Evolutionary conservation across 2,888 invertebrate species (phyloP).

Genomic region (Acanthoscelides obtectus): DNA sequence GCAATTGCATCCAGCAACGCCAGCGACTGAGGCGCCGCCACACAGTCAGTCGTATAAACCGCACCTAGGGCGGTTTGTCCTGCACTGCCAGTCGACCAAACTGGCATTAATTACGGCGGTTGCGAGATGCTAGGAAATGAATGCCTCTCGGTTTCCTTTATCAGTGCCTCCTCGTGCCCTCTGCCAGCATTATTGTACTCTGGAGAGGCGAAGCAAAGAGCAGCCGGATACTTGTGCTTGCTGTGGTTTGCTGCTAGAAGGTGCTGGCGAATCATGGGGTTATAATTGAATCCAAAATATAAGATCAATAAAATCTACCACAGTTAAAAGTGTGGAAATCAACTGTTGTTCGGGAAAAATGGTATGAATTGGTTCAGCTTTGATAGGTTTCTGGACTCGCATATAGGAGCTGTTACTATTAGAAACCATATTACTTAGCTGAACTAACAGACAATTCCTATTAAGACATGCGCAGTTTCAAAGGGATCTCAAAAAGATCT

Average conservation of each 20-base stretch:
- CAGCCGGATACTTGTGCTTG: neutral
- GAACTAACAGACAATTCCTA: too few species aligned
- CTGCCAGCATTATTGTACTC: neutral
- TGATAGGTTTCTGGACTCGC: too few species aligned
- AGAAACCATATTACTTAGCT: too few species aligned
- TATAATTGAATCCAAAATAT: too few species aligned
- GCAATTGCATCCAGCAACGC: slow-evolving; percentile 4
- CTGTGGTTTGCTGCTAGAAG: neutral
- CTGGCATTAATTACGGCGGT: slow-evolving; percentile 39
- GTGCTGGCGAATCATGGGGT: too few species aligned
- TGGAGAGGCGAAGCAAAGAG: neutral
- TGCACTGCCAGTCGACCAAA: slow-evolving; percentile 21
- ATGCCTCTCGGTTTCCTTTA: slow-evolving; percentile 39
- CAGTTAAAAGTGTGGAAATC: too few species aligned
- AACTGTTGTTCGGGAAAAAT: too few species aligned
- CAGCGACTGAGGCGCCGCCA: slow-evolving; percentile 15
- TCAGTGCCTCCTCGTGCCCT: slow-evolving; percentile 15
- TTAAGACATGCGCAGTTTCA: too few species aligned
- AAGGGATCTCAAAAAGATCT: too few species aligned
- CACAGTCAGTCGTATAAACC: slow-evolving; percentile 13
- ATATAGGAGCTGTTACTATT: too few species aligned
- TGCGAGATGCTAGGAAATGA: slow-evolving; percentile 38
- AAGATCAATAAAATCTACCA: too few species aligned
- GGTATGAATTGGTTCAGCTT: too few species aligned
- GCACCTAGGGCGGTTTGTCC: slow-evolving; percentile 35